phyloP scores from a whole-genome alignment of 1,140 invertebrate genomes.

The Ceratina australensis region DNA sequence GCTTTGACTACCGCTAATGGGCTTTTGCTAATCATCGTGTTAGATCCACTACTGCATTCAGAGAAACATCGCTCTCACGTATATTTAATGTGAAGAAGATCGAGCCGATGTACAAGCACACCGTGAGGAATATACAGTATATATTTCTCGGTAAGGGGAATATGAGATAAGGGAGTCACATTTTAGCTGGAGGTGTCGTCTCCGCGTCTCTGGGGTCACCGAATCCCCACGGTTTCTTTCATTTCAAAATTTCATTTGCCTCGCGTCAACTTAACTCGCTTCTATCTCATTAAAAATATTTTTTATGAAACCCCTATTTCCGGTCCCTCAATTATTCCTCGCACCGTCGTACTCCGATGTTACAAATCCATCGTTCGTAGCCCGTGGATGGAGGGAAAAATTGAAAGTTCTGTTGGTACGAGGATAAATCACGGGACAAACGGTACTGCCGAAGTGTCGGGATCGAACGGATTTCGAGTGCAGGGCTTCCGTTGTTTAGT shows the following conservation, averaged over 20 bases:
- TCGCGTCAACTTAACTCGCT: neutral
- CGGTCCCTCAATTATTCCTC: no score
- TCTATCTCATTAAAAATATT: neutral
- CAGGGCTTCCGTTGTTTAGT: conserved; percentile 37
- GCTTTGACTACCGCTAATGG: no score
- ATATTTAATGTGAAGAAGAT: no score
- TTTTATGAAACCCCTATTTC: no score
- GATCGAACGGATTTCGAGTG: conserved; percentile 12
- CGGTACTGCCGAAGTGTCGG: neutral
- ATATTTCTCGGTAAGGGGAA: conserved; percentile 25
- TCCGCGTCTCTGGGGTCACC: neutral
- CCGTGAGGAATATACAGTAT: conserved; percentile 15
- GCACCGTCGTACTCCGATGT: no score
- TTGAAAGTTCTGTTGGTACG: neutral
- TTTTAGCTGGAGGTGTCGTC: neutral
- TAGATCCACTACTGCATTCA: no score
- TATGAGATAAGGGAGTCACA: conserved; percentile 41
- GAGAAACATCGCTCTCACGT: no score
- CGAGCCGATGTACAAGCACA: neutral
- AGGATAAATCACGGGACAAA: neutral
- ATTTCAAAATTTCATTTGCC: conserved; percentile 44
- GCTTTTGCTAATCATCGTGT: no score
- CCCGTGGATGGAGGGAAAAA: neutral
- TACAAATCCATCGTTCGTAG: no score
- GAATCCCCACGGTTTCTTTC: conserved; percentile 13